Evolutionary conservation across 2,113 vertebrate species (phyloP).

Genomic region (Gambusia affinis): DNA sequence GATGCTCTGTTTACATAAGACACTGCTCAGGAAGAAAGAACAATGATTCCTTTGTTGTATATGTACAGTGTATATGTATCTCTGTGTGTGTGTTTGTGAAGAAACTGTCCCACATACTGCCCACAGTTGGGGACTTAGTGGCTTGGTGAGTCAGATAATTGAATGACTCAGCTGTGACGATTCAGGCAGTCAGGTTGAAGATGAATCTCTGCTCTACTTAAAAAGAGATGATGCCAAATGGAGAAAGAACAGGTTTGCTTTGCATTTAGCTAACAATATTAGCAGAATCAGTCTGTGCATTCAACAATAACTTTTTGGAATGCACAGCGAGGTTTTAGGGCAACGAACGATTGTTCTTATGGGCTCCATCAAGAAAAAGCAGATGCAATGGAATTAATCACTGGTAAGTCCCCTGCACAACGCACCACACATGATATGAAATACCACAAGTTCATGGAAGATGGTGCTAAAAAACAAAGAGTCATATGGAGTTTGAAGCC

Average conservation of each 20-base stretch:
- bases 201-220: constrained; percentile 37
- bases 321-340: not conserved
- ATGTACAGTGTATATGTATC: not conserved
- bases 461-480: not conserved
- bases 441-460: not conserved
- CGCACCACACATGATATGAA: not conserved
- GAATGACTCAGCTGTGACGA: constrained; percentile 75
- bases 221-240: constrained; percentile 14
- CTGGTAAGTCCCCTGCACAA: not conserved
- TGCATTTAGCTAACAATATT: constrained; percentile 2
- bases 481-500: constrained; percentile 12
- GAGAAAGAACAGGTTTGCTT: constrained; percentile 5
- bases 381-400: constrained; percentile 4
- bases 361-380: not conserved
- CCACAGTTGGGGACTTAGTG: constrained; percentile 66
- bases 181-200: constrained; percentile 39
- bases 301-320: not conserved
- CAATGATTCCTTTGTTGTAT: not conserved
- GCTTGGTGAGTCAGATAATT: constrained; percentile 78
- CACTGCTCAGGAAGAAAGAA: constrained; percentile 46
- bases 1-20: constrained; percentile 70
- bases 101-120: constrained; percentile 45
- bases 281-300: not conserved
- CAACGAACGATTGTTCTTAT: not conserved
- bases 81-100: not conserved